These are phyloP conservation scores for Sebastes matsubarae DNA, from an alignment of 2,797 vertebrate species.

Conservation along the genomic window DNA sequence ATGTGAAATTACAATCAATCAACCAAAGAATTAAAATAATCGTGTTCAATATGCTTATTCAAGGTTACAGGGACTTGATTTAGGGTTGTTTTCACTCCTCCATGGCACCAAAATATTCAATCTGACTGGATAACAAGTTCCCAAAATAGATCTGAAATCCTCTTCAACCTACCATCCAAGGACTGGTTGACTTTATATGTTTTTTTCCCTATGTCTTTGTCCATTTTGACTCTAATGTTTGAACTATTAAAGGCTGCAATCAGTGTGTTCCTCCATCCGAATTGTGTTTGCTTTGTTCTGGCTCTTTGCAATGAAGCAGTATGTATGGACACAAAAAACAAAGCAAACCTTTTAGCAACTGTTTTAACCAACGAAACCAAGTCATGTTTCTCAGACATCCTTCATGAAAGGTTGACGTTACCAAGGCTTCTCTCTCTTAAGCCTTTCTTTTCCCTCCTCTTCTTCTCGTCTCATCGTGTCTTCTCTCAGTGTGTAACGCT, in stretches of 20 bases:
- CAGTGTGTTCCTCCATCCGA: neutral
- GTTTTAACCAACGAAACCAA: neutral
- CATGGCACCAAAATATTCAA: neutral
- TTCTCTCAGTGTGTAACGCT: constrained; percentile 88
- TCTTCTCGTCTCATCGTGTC: neutral
- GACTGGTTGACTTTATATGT: neutral
- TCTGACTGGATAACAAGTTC: neutral
- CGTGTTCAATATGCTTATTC: neutral
- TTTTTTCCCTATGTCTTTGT: neutral
- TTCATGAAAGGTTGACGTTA: neutral
- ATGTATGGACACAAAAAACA: neutral
- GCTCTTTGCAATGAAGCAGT: neutral
- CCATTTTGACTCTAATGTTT: neutral
- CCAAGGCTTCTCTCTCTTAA: neutral
- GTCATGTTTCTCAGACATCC: neutral
- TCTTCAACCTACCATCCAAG: neutral
- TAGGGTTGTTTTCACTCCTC: neutral
- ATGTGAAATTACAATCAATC: constrained; percentile 10
- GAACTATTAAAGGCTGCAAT: neutral
- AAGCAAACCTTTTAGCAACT: neutral
- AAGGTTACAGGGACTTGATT: neutral
- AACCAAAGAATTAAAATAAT: neutral
- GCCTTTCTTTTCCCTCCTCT: neutral
- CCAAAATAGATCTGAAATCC: neutral
- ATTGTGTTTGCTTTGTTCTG: neutral